These are phyloP conservation scores for Lithobates sylvaticus DNA, from an alignment of 2,797 vertebrate species.

Conservation along the genomic window DNA sequence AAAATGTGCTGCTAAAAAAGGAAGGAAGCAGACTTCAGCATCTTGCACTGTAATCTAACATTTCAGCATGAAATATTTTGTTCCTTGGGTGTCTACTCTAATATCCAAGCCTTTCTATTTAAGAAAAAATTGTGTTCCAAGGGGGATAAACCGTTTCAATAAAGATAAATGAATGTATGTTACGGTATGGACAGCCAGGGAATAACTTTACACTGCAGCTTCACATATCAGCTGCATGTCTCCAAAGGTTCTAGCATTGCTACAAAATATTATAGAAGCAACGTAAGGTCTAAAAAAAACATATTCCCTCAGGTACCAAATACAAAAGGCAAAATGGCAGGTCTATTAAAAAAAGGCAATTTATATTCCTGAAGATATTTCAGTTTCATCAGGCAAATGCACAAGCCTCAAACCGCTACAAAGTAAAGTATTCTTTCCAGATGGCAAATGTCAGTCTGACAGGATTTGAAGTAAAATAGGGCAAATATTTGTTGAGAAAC, in stretches of 20 bases:
- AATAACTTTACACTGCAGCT: slow-evolving; percentile 58
- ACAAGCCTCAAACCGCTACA: slow-evolving; percentile 18
- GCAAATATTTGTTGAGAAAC: slow-evolving; percentile 19
- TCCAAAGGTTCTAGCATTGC: slow-evolving; percentile 24
- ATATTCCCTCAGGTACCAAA: not conserved
- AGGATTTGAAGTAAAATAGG: slow-evolving; percentile 21
- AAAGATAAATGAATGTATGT: slow-evolving; percentile 62
- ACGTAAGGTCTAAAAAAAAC: slow-evolving; percentile 17
- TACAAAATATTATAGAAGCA: slow-evolving; percentile 32
- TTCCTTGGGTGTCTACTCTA: slow-evolving; percentile 61
- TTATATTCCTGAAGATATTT: slow-evolving; percentile 40
- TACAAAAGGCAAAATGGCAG: slow-evolving; percentile 17
- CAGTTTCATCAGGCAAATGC: slow-evolving; percentile 43
- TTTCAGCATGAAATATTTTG: slow-evolving; percentile 53
- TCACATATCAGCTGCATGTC: slow-evolving; percentile 41
- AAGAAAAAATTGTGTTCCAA: slow-evolving; percentile 57
- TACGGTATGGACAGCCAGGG: slow-evolving; percentile 56
- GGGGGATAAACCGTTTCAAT: slow-evolving; percentile 46
- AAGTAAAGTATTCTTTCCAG: slow-evolving; percentile 41
- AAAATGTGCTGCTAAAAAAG: slow-evolving; percentile 33
- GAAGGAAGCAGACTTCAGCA: slow-evolving; percentile 29
- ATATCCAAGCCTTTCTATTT: slow-evolving; percentile 60
- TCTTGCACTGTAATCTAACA: slow-evolving; percentile 42
- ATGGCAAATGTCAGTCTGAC: slow-evolving; percentile 43
- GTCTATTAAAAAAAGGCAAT: slow-evolving; percentile 36